Conservation (phyloP, 1,140 invertebrate genomes). For the Dryas iulia region DNA sequence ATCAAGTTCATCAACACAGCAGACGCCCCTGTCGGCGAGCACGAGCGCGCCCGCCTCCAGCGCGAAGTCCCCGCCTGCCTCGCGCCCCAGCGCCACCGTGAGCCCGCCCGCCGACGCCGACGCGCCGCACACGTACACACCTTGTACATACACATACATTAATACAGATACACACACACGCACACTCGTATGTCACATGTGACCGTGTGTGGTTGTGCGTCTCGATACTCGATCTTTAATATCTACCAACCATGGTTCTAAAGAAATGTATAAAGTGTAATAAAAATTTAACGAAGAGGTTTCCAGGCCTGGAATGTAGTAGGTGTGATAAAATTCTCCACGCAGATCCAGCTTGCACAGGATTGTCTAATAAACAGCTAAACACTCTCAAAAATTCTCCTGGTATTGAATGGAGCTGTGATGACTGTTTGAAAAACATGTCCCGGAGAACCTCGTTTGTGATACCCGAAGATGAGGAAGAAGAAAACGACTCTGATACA, state of each 20-base stretch:
- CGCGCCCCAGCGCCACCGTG: constrained; percentile 91
- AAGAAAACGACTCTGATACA: too few species aligned
- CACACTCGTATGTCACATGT: too few species aligned
- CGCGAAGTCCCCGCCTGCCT: constrained; percentile 88
- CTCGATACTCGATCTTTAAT: too few species aligned
- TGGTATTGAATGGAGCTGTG: constrained; percentile 40
- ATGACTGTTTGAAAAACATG: constrained; percentile 30
- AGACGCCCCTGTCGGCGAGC: constrained; percentile 91
- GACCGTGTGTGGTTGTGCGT: too few species aligned
- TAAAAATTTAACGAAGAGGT: too few species aligned
- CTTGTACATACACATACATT: constrained; percentile 62
- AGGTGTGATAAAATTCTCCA: constrained; percentile 31
- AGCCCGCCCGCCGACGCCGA: constrained; percentile 92
- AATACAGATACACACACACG: background rate
- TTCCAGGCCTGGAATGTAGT: too few species aligned
- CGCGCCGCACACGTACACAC: constrained; percentile 95
- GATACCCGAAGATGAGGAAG: too few species aligned
- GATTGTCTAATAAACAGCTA: constrained; percentile 35
- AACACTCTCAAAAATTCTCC: constrained; percentile 31
- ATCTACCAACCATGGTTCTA: too few species aligned
- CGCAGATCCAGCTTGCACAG: constrained; percentile 28
- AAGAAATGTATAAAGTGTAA: too few species aligned
- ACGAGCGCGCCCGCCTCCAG: constrained; percentile 93
- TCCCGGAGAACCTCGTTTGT: too few species aligned
- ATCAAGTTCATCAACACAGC: constrained; percentile 98